These are phyloP conservation scores for Diarsia mendica DNA, from an alignment of 2,888 invertebrate genomes.

Conservation along the genomic window DNA sequence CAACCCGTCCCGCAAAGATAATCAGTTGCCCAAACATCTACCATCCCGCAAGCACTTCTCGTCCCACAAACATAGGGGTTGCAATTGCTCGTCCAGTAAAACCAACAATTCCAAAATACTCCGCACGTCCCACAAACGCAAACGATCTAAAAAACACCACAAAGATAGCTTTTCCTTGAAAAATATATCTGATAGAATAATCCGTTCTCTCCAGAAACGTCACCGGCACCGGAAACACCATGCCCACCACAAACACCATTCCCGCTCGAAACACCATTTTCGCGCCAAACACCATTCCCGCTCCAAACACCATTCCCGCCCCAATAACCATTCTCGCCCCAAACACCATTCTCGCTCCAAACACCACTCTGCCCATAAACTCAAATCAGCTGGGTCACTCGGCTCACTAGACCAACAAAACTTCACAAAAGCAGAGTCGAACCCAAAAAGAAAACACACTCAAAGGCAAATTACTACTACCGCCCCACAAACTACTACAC, in stretches of 20 bases:
- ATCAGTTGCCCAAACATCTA: background rate
- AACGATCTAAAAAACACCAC: background rate
- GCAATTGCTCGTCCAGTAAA: background rate
- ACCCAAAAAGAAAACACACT: no score
- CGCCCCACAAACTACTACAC: no score
- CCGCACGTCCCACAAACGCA: background rate
- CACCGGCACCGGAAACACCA: background rate
- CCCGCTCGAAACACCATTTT: background rate
- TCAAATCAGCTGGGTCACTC: background rate
- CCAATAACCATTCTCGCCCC: background rate
- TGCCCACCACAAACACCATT: background rate
- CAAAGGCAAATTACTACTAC: no score
- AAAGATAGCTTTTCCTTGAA: background rate
- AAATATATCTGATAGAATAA: background rate
- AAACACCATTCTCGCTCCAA: background rate
- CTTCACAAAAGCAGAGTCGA: no score
- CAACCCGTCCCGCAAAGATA: background rate
- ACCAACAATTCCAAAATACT: background rate
- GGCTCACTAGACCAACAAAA: background rate
- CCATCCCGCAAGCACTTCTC: background rate
- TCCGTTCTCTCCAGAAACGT: background rate
- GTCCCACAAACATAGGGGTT: background rate
- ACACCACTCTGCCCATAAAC: background rate
- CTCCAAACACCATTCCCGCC: background rate
- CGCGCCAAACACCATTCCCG: background rate